Evolutionary conservation across 2,888 invertebrate species (phyloP), one percentile per base, ranked within the genome.

Genomic region (Mesorhabditis belari): DNA sequence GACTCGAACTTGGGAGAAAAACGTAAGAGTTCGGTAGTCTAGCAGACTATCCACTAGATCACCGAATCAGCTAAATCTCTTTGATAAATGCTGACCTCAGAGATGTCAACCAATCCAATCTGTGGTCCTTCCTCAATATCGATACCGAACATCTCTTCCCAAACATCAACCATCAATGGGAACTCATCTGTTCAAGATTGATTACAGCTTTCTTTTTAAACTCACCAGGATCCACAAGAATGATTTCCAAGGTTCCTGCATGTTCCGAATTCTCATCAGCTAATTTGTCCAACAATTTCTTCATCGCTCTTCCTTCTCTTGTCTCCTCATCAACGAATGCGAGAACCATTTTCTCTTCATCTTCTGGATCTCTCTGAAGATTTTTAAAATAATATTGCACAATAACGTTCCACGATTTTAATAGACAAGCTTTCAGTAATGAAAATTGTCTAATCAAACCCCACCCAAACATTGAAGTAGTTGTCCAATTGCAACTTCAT

Each of bases 61-160:
- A 44, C 44, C 44, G n/a, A n/a, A n/a, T n/a, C 21, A 51, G 12
- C 21, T 51, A 3, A 23, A 51, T 3, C 51, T 51, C 23, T n/a
- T 51, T 12, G 19, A 5, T 55, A 17, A 26, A 6, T 25, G n/a
- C 25, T 24, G 17, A 75, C 76, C 64, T 81, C 81, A 25, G 79
- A 77, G 50, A 81, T 78, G 61, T 81, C 81, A 55, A 79, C 79
- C 12, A 81, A 69, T 52, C 81, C 81, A 29, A 81, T 70, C 61
- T 80, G 80, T 19, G 81, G 81, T 51, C 79, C 79, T 52, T 77
- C 81, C 62, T 81, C 81, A 62, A 81, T 81, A 59, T 81, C 80
- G 63, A 81, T 80, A 56, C 78, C 81, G 67, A 81, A 81, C 81
- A 81, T 81, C 63, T 77, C 78, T 64, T 81, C 81, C 81, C 81